Percentiles rank a stretch among this genome's conserved stretches.
These are phyloP conservation scores for Drosophila rhopaloa DNA, from an alignment of 1,140 invertebrate species.

Conservation along the genomic window DNA sequence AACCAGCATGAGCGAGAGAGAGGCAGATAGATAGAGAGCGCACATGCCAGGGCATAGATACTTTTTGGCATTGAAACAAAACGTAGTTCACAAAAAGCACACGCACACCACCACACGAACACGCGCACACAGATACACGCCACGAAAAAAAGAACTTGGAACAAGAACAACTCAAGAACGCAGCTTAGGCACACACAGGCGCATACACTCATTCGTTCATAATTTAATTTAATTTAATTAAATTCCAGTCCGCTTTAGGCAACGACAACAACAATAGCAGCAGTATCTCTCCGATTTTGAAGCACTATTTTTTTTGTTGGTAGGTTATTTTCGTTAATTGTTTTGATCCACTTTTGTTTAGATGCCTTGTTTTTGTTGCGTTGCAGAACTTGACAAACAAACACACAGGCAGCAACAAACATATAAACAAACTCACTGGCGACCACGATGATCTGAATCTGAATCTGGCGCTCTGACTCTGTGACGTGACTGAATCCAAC, in stretches of 20 bases:
- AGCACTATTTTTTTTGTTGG: conserved; percentile 15
- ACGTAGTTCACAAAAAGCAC: conserved; percentile 80
- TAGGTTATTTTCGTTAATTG: conserved; percentile 28
- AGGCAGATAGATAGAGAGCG: conserved; percentile 35
- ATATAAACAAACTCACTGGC: conserved; percentile 81
- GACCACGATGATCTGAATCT: conserved; percentile 37
- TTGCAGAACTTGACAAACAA: conserved; percentile 39
- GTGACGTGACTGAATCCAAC: conserved; percentile 69
- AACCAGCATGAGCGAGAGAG: conserved; percentile 65
- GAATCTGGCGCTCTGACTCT: conserved; percentile 68
- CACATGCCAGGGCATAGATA: conserved; percentile 72
- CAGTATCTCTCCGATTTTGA: conserved; percentile 5
- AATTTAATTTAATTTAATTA: conserved; percentile 65
- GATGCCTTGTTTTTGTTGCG: conserved; percentile 29
- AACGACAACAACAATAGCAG: conserved; percentile 33
- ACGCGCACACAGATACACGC: conserved; percentile 25
- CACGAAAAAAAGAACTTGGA: conserved; percentile 55
- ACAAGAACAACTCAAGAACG: conserved; percentile 58
- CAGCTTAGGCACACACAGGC: conserved; percentile 51
- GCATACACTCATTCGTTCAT: conserved; percentile 37
- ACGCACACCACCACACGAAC: conserved; percentile 29
- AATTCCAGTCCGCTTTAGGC: conserved; percentile 24
- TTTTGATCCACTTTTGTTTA: conserved; percentile 47
- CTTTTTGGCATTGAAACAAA: conserved; percentile 83
- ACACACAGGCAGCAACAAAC: conserved; percentile 50